Evolutionary conservation across 2,113 vertebrate genomes (phyloP).

Genomic region (Ammodytes marinus): DNA sequence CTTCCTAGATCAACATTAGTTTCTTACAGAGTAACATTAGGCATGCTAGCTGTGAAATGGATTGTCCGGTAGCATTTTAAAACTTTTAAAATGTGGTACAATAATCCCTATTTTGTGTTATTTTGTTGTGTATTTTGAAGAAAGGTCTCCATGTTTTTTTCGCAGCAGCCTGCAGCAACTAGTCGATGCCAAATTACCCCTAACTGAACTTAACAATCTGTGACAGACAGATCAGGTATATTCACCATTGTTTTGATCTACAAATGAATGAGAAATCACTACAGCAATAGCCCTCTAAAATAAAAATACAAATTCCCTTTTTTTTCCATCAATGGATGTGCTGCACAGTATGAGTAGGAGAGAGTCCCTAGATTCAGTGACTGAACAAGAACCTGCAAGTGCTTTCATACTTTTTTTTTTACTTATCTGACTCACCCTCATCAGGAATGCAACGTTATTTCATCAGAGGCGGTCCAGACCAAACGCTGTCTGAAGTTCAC

Average conservation of each 20-base stretch:
- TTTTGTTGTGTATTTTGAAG: not conserved
- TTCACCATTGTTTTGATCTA: not conserved
- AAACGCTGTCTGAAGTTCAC: conserved; percentile 83
- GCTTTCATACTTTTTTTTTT: conserved; percentile 10
- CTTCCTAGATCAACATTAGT: conserved; percentile 25
- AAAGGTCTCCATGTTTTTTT: not conserved
- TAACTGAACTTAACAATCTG: not conserved
- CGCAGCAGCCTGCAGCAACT: not conserved
- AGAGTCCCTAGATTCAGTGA: not conserved
- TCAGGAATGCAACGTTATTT: conserved; percentile 73
- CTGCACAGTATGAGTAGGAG: not conserved
- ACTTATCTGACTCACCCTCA: conserved; percentile 64
- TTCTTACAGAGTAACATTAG: conserved; percentile 2
- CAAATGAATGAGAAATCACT: conserved; percentile 7
- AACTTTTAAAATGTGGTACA: conserved; percentile 1
- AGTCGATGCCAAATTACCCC: not conserved
- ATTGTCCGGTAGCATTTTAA: not conserved
- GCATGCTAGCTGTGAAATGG: conserved; percentile 1
- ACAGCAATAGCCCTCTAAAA: not conserved
- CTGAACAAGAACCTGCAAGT: conserved; percentile 20
- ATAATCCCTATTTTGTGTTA: not conserved
- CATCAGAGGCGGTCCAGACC: conserved; percentile 78
- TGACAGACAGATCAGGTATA: not conserved
- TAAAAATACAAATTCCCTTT: not conserved
- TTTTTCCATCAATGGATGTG: not conserved